A percentile compares a stretch with the other conserved stretches of the same genome.
Conservation (phyloP, 2,797 vertebrate species). For the Lacerta viridis region DNA sequence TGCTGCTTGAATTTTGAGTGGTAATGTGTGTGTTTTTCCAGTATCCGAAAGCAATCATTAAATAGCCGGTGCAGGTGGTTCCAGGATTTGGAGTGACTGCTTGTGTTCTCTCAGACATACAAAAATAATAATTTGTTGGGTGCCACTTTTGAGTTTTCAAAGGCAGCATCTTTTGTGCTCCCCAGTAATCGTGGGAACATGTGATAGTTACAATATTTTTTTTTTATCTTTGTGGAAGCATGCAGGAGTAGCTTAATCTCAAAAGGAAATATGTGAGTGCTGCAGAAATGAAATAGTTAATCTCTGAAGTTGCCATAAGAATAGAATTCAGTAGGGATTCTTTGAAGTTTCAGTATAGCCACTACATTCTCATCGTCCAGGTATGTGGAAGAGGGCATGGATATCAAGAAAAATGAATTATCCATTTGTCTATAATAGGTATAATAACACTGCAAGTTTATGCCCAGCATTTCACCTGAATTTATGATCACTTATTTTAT, state of each 20-base stretch:
- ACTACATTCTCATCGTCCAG: neutral
- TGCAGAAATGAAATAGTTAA: neutral
- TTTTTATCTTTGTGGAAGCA: slow-evolving; percentile 5
- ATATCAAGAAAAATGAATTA: slow-evolving; percentile 35
- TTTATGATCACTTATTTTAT: neutral
- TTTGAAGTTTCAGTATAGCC: neutral
- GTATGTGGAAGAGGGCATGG: slow-evolving; percentile 14
- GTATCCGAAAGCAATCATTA: neutral
- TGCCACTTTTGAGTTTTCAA: slow-evolving; percentile 8
- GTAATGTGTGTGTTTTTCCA: neutral
- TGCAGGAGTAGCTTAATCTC: neutral
- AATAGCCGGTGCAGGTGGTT: neutral
- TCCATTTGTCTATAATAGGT: neutral
- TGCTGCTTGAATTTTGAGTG: neutral
- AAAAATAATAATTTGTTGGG: neutral
- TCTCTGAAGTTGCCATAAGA: neutral
- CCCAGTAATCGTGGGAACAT: neutral
- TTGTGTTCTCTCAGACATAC: neutral
- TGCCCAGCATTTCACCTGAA: slow-evolving; percentile 9
- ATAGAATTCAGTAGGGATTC: neutral
- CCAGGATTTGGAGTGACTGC: neutral
- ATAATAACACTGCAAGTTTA: slow-evolving; percentile 25
- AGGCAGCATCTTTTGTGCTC: neutral
- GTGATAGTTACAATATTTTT: neutral
- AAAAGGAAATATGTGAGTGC: neutral